Conservation (phyloP, 2,113 vertebrate genomes). For the Gadus chalcogrammus region DNA sequence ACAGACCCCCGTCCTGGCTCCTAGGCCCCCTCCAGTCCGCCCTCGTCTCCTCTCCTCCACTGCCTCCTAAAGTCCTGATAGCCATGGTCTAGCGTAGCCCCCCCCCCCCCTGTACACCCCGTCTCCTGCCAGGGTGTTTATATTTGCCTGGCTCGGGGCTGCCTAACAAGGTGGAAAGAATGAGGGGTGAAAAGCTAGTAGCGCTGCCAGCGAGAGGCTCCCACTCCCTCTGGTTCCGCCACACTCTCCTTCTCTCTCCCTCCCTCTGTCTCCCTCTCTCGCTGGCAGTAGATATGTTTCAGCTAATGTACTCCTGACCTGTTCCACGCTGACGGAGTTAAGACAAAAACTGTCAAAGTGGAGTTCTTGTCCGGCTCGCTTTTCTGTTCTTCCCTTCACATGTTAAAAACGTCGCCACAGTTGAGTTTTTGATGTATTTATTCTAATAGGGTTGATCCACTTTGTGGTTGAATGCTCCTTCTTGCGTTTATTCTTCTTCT, state of each 20-base stretch:
- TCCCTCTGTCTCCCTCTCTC: slow-evolving; percentile 36
- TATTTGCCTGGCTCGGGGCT: slow-evolving; percentile 62
- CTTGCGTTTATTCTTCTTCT: too few species aligned
- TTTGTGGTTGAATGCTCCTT: too few species aligned
- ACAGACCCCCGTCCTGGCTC: not conserved
- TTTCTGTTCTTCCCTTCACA: not conserved
- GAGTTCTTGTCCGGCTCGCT: not conserved
- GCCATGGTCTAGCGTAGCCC: not conserved
- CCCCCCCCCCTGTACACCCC: not conserved
- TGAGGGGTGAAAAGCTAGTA: slow-evolving; percentile 68
- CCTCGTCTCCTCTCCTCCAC: not conserved
- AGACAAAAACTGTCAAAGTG: slow-evolving; percentile 41
- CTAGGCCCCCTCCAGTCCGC: not conserved
- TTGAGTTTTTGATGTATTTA: too few species aligned
- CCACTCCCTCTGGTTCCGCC: slow-evolving; percentile 32
- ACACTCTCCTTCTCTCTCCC: slow-evolving; percentile 21
- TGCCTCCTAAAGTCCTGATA: not conserved
- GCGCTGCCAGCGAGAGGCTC: slow-evolving; percentile 66
- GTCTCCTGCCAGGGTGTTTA: slow-evolving; percentile 69
- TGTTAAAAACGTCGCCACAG: too few species aligned
- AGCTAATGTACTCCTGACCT: slow-evolving; percentile 65
- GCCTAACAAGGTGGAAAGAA: slow-evolving; percentile 74
- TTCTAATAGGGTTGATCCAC: too few species aligned
- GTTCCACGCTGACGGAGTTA: slow-evolving; percentile 47
- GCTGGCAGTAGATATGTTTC: slow-evolving; percentile 70